A percentile compares a stretch with the other conserved stretches of the same genome.
phyloP scores from a whole-genome alignment of 2,888 invertebrate genomes.

The Nomada flava region DNA sequence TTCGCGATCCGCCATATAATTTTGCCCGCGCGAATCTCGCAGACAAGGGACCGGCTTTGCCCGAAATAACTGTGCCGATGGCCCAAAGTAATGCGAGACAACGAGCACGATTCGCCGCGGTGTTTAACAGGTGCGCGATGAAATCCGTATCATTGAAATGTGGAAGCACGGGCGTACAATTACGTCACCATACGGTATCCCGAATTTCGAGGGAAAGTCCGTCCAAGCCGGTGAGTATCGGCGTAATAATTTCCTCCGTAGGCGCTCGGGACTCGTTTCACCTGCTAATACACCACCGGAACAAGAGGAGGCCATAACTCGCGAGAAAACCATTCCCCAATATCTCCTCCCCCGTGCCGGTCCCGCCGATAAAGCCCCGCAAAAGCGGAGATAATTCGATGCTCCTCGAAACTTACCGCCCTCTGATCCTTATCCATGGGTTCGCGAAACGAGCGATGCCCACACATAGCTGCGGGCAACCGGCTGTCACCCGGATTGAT shows the following conservation, averaged over 20 bases:
- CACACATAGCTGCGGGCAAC: constrained; percentile 65
- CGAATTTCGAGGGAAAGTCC: constrained; percentile 2
- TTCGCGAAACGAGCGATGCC: constrained; percentile 53
- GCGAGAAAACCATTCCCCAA: constrained; percentile 52
- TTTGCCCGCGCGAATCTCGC: too few species aligned
- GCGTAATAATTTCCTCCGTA: constrained; percentile 30
- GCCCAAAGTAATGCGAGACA: too few species aligned
- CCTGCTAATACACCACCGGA: neutral
- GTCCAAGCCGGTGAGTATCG: constrained; percentile 1
- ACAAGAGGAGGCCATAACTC: constrained; percentile 43
- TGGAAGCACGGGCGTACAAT: neutral
- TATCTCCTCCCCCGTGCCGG: constrained; percentile 27
- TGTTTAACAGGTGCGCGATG: neutral
- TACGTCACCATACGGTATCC: too few species aligned
- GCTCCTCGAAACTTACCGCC: constrained; percentile 37
- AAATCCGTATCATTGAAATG: neutral
- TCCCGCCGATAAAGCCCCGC: constrained; percentile 46
- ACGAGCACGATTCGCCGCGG: too few species aligned
- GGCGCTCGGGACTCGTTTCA: constrained; percentile 10
- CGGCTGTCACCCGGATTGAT: constrained; percentile 81
- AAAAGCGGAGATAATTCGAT: constrained; percentile 56
- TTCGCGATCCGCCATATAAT: too few species aligned
- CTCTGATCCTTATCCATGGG: constrained; percentile 52
- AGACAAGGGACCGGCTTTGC: too few species aligned
- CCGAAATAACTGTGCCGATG: too few species aligned